A percentile compares a stretch with the other conserved stretches of the same genome.
Evolutionary conservation across 2,797 vertebrate species (phyloP).

Genomic region (Perodicticus potto): DNA sequence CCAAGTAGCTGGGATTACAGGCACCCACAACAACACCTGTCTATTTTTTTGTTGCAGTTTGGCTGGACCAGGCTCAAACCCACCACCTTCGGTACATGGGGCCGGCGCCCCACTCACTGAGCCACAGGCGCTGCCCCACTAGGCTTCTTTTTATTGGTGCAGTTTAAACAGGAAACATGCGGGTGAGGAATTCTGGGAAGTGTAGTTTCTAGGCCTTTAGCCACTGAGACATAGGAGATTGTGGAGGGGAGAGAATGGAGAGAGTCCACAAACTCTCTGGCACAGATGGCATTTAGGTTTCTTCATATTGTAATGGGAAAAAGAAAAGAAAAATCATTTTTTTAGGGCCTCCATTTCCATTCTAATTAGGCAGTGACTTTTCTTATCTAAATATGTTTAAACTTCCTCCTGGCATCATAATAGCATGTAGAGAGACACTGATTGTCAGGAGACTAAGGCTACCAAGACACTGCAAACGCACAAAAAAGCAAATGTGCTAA

Average conservation of each 20-base stretch:
- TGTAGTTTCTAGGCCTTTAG: background rate
- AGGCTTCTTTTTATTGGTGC: background rate
- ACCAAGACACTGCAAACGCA: background rate
- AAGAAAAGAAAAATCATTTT: background rate
- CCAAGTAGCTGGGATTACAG: too few relatives aligned
- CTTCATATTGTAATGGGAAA: background rate
- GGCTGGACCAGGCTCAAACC: too few relatives aligned
- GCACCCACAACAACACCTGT: too few relatives aligned
- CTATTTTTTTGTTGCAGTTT: too few relatives aligned
- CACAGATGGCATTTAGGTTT: background rate
- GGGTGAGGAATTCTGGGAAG: slow-evolving; percentile 22
- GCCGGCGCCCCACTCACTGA: too few relatives aligned
- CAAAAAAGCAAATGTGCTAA: background rate
- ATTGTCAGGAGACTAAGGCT: background rate
- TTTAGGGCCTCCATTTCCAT: background rate
- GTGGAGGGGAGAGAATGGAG: background rate
- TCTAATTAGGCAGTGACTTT: background rate
- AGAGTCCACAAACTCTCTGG: background rate
- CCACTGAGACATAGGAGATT: background rate
- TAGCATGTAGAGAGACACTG: background rate
- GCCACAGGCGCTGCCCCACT: too few relatives aligned
- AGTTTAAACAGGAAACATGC: background rate
- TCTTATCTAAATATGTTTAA: slow-evolving; percentile 44
- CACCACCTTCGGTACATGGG: too few relatives aligned
- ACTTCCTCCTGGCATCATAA: background rate